phyloP scores from a whole-genome alignment of 2,888 invertebrate species.

The Villa cingulata region DNA sequence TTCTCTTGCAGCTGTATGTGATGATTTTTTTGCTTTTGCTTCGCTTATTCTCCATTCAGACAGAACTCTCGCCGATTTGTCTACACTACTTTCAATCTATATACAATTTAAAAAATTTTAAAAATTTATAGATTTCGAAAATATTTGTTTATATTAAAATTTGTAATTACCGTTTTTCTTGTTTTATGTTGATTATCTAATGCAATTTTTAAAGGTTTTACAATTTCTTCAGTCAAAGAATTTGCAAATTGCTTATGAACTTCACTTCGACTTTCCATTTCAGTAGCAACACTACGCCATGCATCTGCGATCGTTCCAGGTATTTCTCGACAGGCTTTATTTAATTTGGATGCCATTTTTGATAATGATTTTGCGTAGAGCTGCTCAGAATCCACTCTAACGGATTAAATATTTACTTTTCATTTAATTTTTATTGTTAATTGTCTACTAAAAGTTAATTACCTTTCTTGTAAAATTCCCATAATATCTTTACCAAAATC shows the following conservation, averaged over 20 bases:
- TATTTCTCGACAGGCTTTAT: constrained; percentile 67
- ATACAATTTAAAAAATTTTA: constrained; percentile 15
- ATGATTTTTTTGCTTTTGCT: constrained; percentile 77
- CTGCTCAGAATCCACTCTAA: constrained; percentile 77
- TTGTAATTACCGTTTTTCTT: constrained; percentile 47
- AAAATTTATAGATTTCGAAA: background rate
- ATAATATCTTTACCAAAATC: constrained; percentile 90
- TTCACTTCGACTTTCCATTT: constrained; percentile 85
- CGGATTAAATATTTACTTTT: too few species aligned
- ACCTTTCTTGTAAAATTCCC: constrained; percentile 84
- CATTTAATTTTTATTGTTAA: background rate
- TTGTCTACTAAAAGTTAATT: too few species aligned
- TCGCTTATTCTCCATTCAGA: constrained; percentile 78
- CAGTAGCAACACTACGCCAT: constrained; percentile 82
- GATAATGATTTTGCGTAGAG: constrained; percentile 82
- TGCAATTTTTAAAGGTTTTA: constrained; percentile 68
- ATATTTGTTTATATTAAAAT: too few species aligned
- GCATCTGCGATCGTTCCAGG: constrained; percentile 73
- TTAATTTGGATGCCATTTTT: constrained; percentile 72
- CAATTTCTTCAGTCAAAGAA: constrained; percentile 72
- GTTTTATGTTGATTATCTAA: constrained; percentile 58
- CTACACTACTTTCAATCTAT: constrained; percentile 63
- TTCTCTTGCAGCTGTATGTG: constrained; percentile 74
- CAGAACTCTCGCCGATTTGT: constrained; percentile 68
- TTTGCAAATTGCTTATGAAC: constrained; percentile 72